These are phyloP conservation scores for Baccha elongata DNA, from an alignment of 2,888 invertebrate species.

Conservation along the genomic window DNA sequence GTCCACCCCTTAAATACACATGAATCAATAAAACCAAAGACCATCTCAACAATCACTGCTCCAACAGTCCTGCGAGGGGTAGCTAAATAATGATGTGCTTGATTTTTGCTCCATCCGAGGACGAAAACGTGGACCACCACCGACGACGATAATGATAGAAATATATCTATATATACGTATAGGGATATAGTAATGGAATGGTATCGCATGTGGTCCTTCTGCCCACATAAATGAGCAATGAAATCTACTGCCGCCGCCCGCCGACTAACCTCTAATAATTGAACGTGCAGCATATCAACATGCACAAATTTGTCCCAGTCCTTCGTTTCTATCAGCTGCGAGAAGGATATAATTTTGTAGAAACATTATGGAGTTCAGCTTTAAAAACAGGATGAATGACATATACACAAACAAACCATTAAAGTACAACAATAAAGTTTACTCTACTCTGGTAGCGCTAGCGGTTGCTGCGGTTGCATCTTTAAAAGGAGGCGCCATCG, in stretches of 20 bases:
- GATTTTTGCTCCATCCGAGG: constrained; percentile 43
- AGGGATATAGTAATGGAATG: constrained; percentile 34
- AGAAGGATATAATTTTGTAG: constrained; percentile 18
- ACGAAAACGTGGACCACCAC: not conserved
- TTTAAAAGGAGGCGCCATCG: not conserved
- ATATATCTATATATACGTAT: not conserved
- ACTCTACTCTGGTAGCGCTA: constrained; percentile 32
- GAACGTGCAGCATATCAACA: constrained; percentile 57
- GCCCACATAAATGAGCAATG: constrained; percentile 66
- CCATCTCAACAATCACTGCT: constrained; percentile 66
- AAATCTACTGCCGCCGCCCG: constrained; percentile 41
- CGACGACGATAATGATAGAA: not conserved
- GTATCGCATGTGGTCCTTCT: constrained; percentile 43
- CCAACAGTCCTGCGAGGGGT: constrained; percentile 40
- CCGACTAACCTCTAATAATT: constrained; percentile 68
- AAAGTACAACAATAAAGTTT: constrained; percentile 60
- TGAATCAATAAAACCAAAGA: constrained; percentile 66
- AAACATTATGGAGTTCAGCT: constrained; percentile 58
- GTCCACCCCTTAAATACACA: constrained; percentile 29
- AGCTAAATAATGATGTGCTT: constrained; percentile 65
- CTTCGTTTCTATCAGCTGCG: constrained; percentile 14
- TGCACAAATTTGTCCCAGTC: constrained; percentile 61
- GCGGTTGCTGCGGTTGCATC: constrained; percentile 27
- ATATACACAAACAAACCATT: constrained; percentile 60
- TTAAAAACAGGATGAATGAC: constrained; percentile 47